A percentile compares a stretch with the other conserved stretches of the same genome.
phyloP scores from a whole-genome alignment of 2,797 vertebrate species.

The Hemibagrus guttatus region DNA sequence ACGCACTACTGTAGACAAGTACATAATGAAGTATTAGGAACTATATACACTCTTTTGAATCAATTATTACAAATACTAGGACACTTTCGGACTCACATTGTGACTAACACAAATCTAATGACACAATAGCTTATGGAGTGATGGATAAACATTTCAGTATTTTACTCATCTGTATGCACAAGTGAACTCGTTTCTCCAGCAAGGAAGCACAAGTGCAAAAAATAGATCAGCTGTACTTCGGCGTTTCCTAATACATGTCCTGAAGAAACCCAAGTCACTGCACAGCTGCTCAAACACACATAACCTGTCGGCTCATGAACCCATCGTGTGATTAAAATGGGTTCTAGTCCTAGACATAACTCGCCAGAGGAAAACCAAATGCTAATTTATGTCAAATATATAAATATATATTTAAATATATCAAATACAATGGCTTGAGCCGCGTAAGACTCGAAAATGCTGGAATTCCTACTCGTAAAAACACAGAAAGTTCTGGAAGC shows the following conservation, averaged over 20 bases:
- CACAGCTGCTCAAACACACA: conserved; percentile 19
- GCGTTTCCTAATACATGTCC: background rate
- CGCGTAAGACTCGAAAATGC: background rate
- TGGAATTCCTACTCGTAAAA: background rate
- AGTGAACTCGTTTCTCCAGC: background rate
- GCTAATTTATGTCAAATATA: too few relatives aligned
- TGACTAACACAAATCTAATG: background rate
- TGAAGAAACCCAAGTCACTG: conserved; percentile 10
- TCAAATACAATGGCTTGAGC: background rate
- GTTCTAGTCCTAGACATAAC: background rate
- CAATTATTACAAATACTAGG: background rate
- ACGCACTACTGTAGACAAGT: too few relatives aligned
- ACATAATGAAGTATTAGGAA: background rate
- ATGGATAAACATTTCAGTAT: background rate
- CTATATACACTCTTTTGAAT: background rate
- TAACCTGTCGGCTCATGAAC: background rate
- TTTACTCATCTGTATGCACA: background rate
- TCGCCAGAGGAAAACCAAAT: background rate
- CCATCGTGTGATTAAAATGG: background rate
- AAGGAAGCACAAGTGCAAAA: background rate
- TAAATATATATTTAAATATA: too few relatives aligned
- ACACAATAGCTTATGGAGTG: background rate
- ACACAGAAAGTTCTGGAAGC: background rate
- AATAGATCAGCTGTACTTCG: background rate
- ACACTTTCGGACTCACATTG: too few relatives aligned